Evolutionary conservation across 2,113 vertebrate species (phyloP).

Genomic region (Siniperca knerii): DNA sequence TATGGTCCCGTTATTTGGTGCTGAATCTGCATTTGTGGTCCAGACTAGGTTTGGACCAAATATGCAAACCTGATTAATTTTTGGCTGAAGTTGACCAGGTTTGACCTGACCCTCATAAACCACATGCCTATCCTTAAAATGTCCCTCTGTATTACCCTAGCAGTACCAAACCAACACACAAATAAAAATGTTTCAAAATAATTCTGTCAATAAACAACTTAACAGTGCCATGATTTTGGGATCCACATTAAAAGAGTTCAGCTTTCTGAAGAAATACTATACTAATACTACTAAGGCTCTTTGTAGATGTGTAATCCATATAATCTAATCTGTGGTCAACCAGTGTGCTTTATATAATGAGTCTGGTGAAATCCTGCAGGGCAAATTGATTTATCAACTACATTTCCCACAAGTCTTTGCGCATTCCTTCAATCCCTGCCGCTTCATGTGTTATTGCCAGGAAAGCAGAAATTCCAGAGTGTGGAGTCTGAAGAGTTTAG

Average conservation of each 20-base stretch:
- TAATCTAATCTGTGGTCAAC: background rate
- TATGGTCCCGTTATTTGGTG: background rate
- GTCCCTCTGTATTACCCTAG: background rate
- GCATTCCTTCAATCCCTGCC: background rate
- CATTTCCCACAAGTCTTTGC: constrained; percentile 74
- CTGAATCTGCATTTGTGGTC: background rate
- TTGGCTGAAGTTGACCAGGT: background rate
- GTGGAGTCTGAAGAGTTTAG: constrained; percentile 36
- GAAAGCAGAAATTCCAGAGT: constrained; percentile 35
- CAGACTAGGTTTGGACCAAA: background rate
- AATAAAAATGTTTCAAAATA: background rate
- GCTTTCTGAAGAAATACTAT: background rate
- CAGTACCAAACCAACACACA: background rate
- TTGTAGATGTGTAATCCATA: background rate
- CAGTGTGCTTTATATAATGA: background rate
- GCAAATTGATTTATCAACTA: constrained; percentile 23
- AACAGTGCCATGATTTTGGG: background rate
- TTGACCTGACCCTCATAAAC: too few species aligned
- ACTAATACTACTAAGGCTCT: background rate
- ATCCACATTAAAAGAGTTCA: background rate
- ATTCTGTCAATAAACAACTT: background rate
- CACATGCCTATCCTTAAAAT: too few species aligned
- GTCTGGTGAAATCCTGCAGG: background rate
- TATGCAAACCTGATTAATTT: background rate
- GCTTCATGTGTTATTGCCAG: constrained; percentile 50